A percentile compares a stretch with the other conserved stretches of the same genome.
phyloP scores from a whole-genome alignment of 2,797 vertebrate species.

The Microctenopoma stevenorrisi region DNA sequence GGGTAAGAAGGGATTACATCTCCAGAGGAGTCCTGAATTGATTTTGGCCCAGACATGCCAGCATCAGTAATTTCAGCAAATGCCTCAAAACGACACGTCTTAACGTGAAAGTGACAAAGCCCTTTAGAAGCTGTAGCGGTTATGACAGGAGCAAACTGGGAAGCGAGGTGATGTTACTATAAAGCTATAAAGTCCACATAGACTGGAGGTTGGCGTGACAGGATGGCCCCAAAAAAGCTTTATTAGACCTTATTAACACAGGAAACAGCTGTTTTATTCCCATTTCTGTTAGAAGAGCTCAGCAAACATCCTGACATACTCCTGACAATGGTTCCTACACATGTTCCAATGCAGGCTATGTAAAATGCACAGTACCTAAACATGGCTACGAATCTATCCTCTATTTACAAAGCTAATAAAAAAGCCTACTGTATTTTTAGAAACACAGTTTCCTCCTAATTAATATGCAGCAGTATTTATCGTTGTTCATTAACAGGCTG shows the following conservation, averaged over 20 bases:
- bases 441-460: slow-evolving; percentile 9
- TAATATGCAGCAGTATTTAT: slow-evolving; percentile 34
- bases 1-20: slow-evolving; percentile 64
- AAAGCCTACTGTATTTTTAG: too few relatives aligned
- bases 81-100: not conserved
- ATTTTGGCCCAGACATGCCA: slow-evolving; percentile 36
- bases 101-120: not conserved
- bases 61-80: not conserved
- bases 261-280: not conserved
- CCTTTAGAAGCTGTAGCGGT: not conserved
- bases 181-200: not conserved
- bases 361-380: slow-evolving; percentile 9
- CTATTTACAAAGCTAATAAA: slow-evolving; percentile 20
- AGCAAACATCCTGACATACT: not conserved
- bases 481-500: slow-evolving; percentile 26
- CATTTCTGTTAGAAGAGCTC: not conserved
- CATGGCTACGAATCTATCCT: slow-evolving; percentile 14
- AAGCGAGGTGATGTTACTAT: not conserved
- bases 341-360: not conserved
- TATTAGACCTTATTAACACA: not conserved
- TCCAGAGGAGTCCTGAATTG: slow-evolving; percentile 55
- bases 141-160: not conserved
- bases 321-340: slow-evolving; percentile 13
- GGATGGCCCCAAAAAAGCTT: not conserved
- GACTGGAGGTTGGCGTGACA: not conserved